Evolutionary conservation across 1,140 invertebrate species (phyloP), one percentile per base, ranked within the genome.

Genomic region (Zaprionus inermis): DNA sequence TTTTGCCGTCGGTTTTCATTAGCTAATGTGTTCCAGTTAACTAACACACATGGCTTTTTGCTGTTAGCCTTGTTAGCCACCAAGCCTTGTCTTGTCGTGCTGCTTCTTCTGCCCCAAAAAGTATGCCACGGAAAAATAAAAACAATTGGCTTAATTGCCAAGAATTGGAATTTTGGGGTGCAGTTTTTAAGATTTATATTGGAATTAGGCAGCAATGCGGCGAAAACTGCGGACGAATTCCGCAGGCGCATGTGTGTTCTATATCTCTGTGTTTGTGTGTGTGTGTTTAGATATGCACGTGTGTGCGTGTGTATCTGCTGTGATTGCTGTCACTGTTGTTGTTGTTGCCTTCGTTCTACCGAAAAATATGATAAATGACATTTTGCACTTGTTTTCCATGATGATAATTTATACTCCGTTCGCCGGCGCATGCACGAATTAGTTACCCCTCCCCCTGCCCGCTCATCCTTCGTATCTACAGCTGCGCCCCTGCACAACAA

Each of bases 331-430:
- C 56, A 24, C 55, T 66, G n/a, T 36, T 52, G 32, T 55, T 59
- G 41, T 46, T 55, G 61, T 61, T 79, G 76, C 63, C 34, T 46
- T 65, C 77, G 72, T 36, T 86, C 61, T 84, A 83, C 65, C 84
- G 74, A 81, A 84, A 75, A 89, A 89, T 84, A 89, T 89, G 84
- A 89, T 89, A 89, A 89, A 89, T 89, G 84, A 89, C 84, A 89
- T 89, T 89, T 84, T 84, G 74, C 84, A 89, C 84, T 89, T 89
- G 84, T 89, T 84, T 89, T 89, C 78, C 84, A 84, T 81, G 84
- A 89, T 89, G 84, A 89, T 89, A 89, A 89, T 89, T 89, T 89
- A 89, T 89, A 90, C 83, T 88, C 76, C 69, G 73, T 83, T 88
- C 66, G 69, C 72, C 71, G 72, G 59, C 70, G 61, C 80, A 79